Evolutionary conservation across 1,140 invertebrate genomes (phyloP), one percentile per base, ranked within the genome.

Genomic region (Wiebesia pumilae): DNA sequence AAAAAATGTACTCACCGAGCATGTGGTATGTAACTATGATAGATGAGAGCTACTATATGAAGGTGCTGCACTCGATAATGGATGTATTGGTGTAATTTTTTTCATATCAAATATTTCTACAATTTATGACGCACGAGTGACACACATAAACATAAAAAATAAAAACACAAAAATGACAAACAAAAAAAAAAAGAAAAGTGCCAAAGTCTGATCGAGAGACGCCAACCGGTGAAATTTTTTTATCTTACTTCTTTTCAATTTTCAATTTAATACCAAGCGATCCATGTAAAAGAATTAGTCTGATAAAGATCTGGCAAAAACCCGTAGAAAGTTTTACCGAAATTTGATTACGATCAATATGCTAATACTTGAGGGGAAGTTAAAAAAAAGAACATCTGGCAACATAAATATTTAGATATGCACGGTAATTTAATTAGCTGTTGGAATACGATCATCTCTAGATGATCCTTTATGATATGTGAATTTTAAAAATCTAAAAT

Each of bases 1-100:
- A 90, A 90, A 91, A 93, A 92, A 90, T 92, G 89, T 93, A 93
- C 92, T 93, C 92, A 93, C 92, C 92, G 86, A 81, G 84, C 62
- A 90, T 83, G 86, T 88, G 82, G 78, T 75, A 89, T 89, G 89
- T 89, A 90, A 91, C 88, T 91, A 92, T 89, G 90, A 91, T 89
- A 91, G 89, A 88, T 88, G 88, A 89, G 87, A 89, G 84, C 91
- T 92, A 92, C 88, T 90, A 89, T 88, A 89, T 86, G 89, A 87
- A 87, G 85, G 80, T 91, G 89, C 85, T 89, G 90, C 90, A 91
- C 90, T 86, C 88, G 79, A 87, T 88, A 89, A 84, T 87, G 47
- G 73, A 88, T 92, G 91, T 89, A 90, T 89, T 84, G 40, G 73
- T 84, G 81, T 65, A 87, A 85, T 88, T 85, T 84, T 88, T 89